Evolutionary conservation across 2,113 vertebrate species (phyloP), one percentile per base, ranked within the genome.

Genomic region (Fregetta grallaria): DNA sequence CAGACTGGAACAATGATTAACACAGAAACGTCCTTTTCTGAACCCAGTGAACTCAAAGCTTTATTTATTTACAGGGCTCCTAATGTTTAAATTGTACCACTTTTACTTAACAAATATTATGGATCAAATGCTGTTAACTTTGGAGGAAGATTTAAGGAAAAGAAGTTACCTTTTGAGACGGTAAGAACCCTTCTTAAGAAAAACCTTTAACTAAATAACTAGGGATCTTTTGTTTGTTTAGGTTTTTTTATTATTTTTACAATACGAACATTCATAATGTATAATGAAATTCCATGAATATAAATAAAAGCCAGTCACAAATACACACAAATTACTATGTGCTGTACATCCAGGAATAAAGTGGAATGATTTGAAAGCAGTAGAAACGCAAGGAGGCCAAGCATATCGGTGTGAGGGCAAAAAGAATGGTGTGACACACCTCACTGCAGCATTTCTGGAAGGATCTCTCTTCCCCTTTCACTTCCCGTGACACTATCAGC

Each of bases 401-500:
- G 98, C 98, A 98, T 96, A 97, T 98, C 92, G 94, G 97, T 96
- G 97, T 97, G 95, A 94, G 96, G 95, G 92, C 95, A 96, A 93
- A 98, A 97, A 96, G 93, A 96, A 98, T 91, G 96, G 98, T 96
- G 97, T 97, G 98, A 99, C 99, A 99, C 99, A 99, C 99, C 99
- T 99, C 98, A 98, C 98, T 98, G 97, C 98, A 98, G 98, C 98
- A 97, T 98, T 98, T 98, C 98, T 99, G 98, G 98, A 98, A 98
- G 98, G 98, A 98, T 97, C 98, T 98, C 98, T 99, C 98, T 98
- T 99, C 99, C 98, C 98, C 98, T 98, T 98, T 99, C 98, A 99
- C 98, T 97, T 99, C 98, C 97, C 99, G 98, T 98, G 99, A 99
- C 98, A 99, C 99, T 99, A 99, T 99, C 98, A 99, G 99, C 98